Conservation (phyloP, 1,140 invertebrate genomes). For the Drosophila biarmipes region DNA sequence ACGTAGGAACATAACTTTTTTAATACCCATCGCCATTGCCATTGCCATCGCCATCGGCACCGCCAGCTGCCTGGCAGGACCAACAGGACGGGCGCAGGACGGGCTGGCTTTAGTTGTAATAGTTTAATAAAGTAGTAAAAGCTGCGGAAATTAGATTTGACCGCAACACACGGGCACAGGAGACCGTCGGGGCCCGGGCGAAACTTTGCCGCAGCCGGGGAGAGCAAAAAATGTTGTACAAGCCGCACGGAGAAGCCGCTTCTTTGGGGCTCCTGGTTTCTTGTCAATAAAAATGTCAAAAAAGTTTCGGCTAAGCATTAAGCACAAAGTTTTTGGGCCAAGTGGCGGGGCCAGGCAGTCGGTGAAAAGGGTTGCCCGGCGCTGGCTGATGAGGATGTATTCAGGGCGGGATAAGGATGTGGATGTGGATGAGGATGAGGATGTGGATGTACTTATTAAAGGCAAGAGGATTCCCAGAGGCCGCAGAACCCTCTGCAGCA, state of each 20-base stretch:
- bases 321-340: slow-evolving; percentile 54
- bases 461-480: slow-evolving; percentile 23
- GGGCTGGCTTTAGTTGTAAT: slow-evolving; percentile 75
- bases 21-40: slow-evolving; percentile 66
- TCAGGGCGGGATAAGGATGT: slow-evolving; percentile 1
- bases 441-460: slow-evolving; percentile 53
- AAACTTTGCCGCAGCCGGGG: slow-evolving; percentile 50
- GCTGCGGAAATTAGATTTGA: slow-evolving; percentile 83
- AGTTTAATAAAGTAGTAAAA: slow-evolving; percentile 83
- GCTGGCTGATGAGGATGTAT: slow-evolving; percentile 15
- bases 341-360: background rate
- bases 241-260: slow-evolving; percentile 20
- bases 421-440: background rate
- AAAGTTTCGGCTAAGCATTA: slow-evolving; percentile 78
- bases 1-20: slow-evolving; percentile 68
- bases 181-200: slow-evolving; percentile 49
- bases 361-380: slow-evolving; percentile 68
- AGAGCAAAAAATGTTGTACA: slow-evolving; percentile 43
- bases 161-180: slow-evolving; percentile 69
- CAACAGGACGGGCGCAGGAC: slow-evolving; percentile 4
- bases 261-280: slow-evolving; percentile 50
- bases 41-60: slow-evolving; percentile 5
- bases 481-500: slow-evolving; percentile 24
- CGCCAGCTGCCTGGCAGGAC: slow-evolving; percentile 15
- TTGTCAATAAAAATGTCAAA: slow-evolving; percentile 83